Evolutionary conservation across 2,888 invertebrate species (phyloP), one percentile per base, ranked within the genome.

Genomic region (Agrenia bidenticulata): DNA sequence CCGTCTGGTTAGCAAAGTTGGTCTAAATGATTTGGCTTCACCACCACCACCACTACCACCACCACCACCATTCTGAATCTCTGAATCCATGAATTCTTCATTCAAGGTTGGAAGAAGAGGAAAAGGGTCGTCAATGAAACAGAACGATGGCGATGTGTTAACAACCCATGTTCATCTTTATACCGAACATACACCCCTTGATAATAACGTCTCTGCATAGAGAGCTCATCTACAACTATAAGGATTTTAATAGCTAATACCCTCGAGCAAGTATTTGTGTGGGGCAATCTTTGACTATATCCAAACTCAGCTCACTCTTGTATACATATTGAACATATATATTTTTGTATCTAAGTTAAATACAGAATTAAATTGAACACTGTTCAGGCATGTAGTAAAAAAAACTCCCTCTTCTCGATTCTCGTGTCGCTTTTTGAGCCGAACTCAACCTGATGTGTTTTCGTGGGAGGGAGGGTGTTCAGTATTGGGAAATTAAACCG

Each of bases 81-180:
- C 32, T 45, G 45, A 45, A 45, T 45, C 45, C 15, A 45, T 45
- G 19, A 45, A 45, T 45, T 45, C 45, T 45, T 17, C n/a, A 45
- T 45, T 45, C 45, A 45, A 45, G 45, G 45, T 45, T 45, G 45
- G 45, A 45, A 24, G 27, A 1, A 53, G 21, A 17, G 23, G 32
- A 23, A 55, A 19, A 32, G 55, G 45, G 62, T 62, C 62, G 26
- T 55, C 62, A 62, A 61, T 62, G 62, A 55, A 62, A 49, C 55
- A 45, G 55, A 62, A 61, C 61, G 53, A 53, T 37, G 23, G 50
- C 4, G 45, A 32, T 27, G 51, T 49, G 45, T 23, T 59, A 57
- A 57, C 57, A 41, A 17, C 45, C 45, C 45, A 45, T 45, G 45
- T 45, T 45, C 45, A 17, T 17, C 45, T 45, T 19, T 45, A 15